These are phyloP conservation scores for Pseudococcus jackbeardsleyi DNA, from an alignment of 2,888 invertebrate genomes.

Conservation along the genomic window DNA sequence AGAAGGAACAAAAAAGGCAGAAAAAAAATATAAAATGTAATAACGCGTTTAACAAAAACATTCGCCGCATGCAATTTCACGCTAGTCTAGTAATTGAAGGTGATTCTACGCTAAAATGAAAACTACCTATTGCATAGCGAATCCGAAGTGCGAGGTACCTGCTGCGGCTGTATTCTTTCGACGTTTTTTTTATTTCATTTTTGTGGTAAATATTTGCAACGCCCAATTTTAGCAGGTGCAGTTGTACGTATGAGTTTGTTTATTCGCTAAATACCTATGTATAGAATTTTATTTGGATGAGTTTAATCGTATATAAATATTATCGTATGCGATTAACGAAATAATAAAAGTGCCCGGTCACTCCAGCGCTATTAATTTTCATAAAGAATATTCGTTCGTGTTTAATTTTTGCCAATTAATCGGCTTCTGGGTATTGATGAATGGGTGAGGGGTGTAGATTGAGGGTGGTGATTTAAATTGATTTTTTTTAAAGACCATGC, in stretches of 20 bases:
- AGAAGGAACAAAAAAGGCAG: not conserved
- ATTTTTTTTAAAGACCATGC: no score
- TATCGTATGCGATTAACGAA: not conserved
- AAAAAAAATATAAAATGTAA: constrained; percentile 55
- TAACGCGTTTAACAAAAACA: constrained; percentile 61
- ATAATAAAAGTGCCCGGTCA: not conserved
- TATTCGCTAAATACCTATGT: not conserved
- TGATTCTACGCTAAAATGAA: constrained; percentile 32
- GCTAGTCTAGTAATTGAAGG: constrained; percentile 50
- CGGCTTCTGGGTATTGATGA: not conserved
- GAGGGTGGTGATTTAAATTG: no score
- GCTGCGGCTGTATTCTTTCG: constrained; percentile 19
- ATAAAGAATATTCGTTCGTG: not conserved
- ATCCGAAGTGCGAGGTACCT: constrained; percentile 28
- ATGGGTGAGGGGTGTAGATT: no score
- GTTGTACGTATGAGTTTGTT: not conserved
- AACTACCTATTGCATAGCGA: constrained; percentile 36
- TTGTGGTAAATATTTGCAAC: constrained; percentile 26
- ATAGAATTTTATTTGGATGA: not conserved
- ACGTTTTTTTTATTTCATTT: not conserved
- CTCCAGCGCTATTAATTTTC: not conserved
- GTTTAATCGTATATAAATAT: constrained; percentile 23
- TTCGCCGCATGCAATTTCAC: constrained; percentile 64
- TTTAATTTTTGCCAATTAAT: constrained; percentile 7
- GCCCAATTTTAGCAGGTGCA: constrained; percentile 34